Percentiles rank a stretch among this genome's conserved stretches.
Conservation (phyloP, 2,888 invertebrate species). For the Phlogophora meticulosa region DNA sequence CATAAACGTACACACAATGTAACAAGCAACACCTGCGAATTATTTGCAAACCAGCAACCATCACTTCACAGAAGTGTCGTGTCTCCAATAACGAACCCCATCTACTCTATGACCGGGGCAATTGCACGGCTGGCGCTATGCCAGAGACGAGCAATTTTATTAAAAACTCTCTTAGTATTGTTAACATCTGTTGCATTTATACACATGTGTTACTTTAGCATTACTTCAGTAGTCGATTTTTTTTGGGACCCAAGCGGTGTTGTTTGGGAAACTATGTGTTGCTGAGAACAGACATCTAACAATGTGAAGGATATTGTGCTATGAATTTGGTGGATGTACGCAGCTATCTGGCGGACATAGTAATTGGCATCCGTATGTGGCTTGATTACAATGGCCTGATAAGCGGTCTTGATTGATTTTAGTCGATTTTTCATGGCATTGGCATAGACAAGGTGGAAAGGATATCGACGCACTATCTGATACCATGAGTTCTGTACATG, state of each 20-base stretch:
- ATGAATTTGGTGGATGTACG: background rate
- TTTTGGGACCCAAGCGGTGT: constrained; percentile 11
- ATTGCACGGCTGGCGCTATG: constrained; percentile 75
- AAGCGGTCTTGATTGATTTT: background rate
- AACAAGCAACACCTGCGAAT: too few relatives aligned
- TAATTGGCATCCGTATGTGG: background rate
- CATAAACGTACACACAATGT: too few relatives aligned
- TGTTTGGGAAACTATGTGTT: background rate
- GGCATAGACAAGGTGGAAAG: too few relatives aligned
- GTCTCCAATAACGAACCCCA: constrained; percentile 26
- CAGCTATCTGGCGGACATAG: background rate
- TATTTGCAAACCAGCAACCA: background rate
- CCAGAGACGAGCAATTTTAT: constrained; percentile 78
- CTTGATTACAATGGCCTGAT: background rate
- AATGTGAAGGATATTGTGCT: background rate
- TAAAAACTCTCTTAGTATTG: constrained; percentile 78
- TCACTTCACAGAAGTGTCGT: constrained; percentile 28
- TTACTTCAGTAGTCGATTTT: constrained; percentile 36
- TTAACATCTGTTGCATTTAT: constrained; percentile 75
- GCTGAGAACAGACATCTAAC: too few relatives aligned
- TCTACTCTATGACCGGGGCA: constrained; percentile 63
- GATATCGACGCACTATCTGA: too few relatives aligned
- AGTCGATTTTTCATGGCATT: too few relatives aligned
- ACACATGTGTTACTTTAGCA: constrained; percentile 43
- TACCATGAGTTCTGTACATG: too few relatives aligned